Base-by-base conservation (phyloP, 1,140 invertebrate species). In the Lanistes nyassanus region DNA sequence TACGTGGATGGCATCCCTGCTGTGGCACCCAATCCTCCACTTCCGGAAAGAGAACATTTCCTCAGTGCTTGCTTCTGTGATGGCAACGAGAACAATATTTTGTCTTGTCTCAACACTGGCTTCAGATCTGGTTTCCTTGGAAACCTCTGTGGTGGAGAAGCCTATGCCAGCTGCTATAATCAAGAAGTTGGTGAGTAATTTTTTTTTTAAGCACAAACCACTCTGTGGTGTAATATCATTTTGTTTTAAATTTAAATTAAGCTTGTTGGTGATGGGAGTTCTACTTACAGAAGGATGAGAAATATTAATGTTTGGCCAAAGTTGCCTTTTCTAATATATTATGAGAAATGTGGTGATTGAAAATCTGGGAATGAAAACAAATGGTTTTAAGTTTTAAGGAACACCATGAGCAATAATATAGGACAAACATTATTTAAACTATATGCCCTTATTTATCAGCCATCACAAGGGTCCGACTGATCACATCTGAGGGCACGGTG, bases 71-170 rank as follows among this genome's bases (percentile, higher is more conserved):
- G 79, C 58, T 80, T 82, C 73, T 85, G 84, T 75, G 69, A 79
- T 36, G 84, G 84, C 7, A 74, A 73, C 7, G 84, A 85, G 65
- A 55, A 66, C 9, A 78, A 62, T 16, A 58, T 85, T 21, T 70
- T 85, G 70, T 76, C 75, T 0, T 85, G 84, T 74, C 75, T 84
- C 0, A 85, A 83, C 65, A 79, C 83, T 34, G 84, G 84, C 16
- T 85, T 83, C 76, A 82, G 83, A 29, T 76, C 74, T 47, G 72
- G 76, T 0, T 76, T 79, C 47, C 58, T 80, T 16, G 62, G 64
- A 42, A 78, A 76, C 66, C 62, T 78, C 19, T 84, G 84, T 69
- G 76, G 74, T n/a, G 74, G 74, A 21, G 81, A 82, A 36, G 83
- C 83, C 16, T 84, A 83, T 67, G 72, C 81, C 21, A 66, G 58